phyloP scores from a whole-genome alignment of 2,797 vertebrate species.

The Onychomys leucogaster region DNA sequence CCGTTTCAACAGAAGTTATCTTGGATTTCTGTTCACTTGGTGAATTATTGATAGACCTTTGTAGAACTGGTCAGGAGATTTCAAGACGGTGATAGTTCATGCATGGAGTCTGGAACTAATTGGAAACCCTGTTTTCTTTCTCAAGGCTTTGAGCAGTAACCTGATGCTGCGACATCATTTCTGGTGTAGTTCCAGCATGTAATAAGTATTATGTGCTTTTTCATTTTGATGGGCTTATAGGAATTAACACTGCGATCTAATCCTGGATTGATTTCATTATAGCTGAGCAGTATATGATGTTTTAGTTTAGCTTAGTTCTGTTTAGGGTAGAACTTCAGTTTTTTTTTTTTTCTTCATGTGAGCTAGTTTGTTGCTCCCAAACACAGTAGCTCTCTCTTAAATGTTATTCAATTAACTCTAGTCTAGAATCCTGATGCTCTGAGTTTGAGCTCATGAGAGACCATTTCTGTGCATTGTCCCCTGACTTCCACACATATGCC shows the following conservation, averaged over 20 bases:
- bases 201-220: not conserved
- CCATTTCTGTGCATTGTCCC: not conserved
- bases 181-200: conserved; percentile 14
- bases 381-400: not conserved
- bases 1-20: not conserved
- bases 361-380: conserved; percentile 9
- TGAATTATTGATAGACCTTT: conserved; percentile 26
- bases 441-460: not conserved
- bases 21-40: conserved; percentile 16
- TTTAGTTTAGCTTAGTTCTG: too few relatives aligned
- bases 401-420: conserved; percentile 20
- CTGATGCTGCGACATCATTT: not conserved
- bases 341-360: not conserved
- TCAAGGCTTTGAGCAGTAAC: not conserved
- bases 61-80: not conserved
- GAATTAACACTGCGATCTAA: conserved; percentile 44
- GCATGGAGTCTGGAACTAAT: conserved; percentile 21
- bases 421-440: not conserved
- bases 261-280: conserved; percentile 47
- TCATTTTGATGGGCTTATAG: conserved; percentile 48
- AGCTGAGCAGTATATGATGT: conserved; percentile 21
- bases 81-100: not conserved
- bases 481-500: not conserved
- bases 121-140: conserved; percentile 55
- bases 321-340: not conserved